Percentiles rank a stretch among this genome's conserved stretches.
Evolutionary conservation across 2,113 vertebrate genomes (phyloP).

Genomic region (Numenius arquata): DNA sequence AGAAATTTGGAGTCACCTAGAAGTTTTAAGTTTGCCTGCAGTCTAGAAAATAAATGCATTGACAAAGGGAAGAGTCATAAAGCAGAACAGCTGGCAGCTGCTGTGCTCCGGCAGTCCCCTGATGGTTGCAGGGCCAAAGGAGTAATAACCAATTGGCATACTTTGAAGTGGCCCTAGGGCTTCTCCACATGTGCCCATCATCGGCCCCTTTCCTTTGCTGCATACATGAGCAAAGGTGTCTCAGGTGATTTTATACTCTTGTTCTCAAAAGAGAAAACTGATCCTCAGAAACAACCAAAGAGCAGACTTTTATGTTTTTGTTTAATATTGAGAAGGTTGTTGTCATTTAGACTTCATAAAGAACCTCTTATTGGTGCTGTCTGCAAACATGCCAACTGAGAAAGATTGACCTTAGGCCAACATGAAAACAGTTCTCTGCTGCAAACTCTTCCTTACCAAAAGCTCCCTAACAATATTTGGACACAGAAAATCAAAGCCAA

Average conservation of each 20-base stretch:
- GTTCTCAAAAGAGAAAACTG: not conserved
- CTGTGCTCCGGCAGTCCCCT: not conserved
- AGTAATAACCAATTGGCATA: not conserved
- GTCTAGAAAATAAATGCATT: not conserved
- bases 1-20: not conserved
- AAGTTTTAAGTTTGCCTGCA: not conserved
- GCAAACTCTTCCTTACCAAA: not conserved
- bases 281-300: not conserved
- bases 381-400: not conserved
- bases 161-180: not conserved
- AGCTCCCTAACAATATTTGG: not conserved
- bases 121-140: not conserved
- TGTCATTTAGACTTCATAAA: not conserved
- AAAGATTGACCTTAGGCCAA: not conserved
- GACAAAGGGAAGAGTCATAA: not conserved
- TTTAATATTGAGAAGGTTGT: not conserved
- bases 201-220: not conserved
- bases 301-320: not conserved
- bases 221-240: not conserved
- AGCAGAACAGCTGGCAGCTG: not conserved
- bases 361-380: not conserved
- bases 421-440: not conserved
- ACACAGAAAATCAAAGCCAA: slow-evolving; percentile 24
- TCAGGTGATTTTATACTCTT: not conserved
- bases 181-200: not conserved